phyloP scores from a whole-genome alignment of 2,113 vertebrate genomes.

The Lophius piscatorius region DNA sequence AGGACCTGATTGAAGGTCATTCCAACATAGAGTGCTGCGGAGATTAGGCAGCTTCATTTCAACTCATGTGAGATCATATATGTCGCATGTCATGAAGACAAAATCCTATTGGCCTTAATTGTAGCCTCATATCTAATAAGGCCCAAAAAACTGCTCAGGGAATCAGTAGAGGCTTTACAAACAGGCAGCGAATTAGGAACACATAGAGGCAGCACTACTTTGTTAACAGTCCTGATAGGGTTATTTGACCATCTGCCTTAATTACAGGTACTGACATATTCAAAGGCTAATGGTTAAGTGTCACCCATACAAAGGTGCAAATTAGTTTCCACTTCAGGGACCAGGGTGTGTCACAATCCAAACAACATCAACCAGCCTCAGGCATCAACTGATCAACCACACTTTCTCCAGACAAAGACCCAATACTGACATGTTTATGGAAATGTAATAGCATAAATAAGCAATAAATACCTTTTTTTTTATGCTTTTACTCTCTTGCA shows the following conservation, averaged over 20 bases:
- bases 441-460: background rate
- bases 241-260: slow-evolving; percentile 81
- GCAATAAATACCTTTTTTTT: background rate
- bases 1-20: slow-evolving; percentile 51
- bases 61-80: slow-evolving; percentile 57
- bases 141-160: no score
- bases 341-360: slow-evolving; percentile 58
- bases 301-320: slow-evolving; percentile 70
- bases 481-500: background rate
- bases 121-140: slow-evolving; percentile 64
- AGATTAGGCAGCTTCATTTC: slow-evolving; percentile 60
- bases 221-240: slow-evolving; percentile 68
- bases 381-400: slow-evolving; percentile 50
- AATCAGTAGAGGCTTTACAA: slow-evolving; percentile 58
- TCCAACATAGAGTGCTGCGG: slow-evolving; percentile 42
- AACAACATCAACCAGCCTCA: slow-evolving; percentile 44
- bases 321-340: slow-evolving; percentile 70
- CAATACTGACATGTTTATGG: background rate
- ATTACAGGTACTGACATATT: slow-evolving; percentile 76
- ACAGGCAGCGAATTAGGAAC: slow-evolving; percentile 65
- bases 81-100: slow-evolving; percentile 44
- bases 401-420: slow-evolving; percentile 36
- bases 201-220: slow-evolving; percentile 55
- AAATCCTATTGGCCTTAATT: slow-evolving; percentile 61
- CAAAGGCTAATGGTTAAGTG: slow-evolving; percentile 62